Evolutionary conservation across 2,888 invertebrate species (phyloP).

Genomic region (Eupithecia abbreviata): DNA sequence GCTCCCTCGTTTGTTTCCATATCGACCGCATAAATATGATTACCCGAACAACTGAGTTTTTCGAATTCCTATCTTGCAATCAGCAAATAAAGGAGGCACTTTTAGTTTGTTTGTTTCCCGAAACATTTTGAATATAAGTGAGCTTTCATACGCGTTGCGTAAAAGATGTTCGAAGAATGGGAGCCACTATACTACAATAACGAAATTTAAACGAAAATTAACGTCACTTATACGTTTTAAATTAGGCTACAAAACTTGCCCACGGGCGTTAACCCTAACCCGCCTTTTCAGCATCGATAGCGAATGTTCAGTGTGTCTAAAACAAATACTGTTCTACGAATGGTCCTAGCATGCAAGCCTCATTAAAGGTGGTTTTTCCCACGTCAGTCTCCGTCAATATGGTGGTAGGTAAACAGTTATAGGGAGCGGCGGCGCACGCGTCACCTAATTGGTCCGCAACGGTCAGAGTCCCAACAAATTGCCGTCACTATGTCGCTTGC

Average conservation of each 20-base stretch:
- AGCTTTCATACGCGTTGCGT: not conserved
- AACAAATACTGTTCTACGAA: not conserved
- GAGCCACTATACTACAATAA: not conserved
- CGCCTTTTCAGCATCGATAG: not conserved
- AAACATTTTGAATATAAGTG: not conserved
- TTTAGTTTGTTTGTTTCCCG: not conserved
- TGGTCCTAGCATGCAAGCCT: constrained; percentile 34
- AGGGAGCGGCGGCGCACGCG: constrained; percentile 74
- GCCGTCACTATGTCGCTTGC: constrained; percentile 48
- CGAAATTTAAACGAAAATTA: no score
- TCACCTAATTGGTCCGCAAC: constrained; percentile 65
- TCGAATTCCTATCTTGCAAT: not conserved
- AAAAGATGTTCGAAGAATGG: not conserved
- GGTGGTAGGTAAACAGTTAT: constrained; percentile 52
- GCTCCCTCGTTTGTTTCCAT: constrained; percentile 2
- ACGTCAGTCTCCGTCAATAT: constrained; percentile 37
- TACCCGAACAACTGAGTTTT: not conserved
- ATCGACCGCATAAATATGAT: not conserved
- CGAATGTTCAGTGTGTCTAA: not conserved
- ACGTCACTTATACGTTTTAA: not conserved
- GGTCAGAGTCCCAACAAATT: constrained; percentile 41
- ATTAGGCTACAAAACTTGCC: not conserved
- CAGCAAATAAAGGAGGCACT: not conserved
- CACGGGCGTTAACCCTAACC: not conserved
- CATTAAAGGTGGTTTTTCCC: constrained; percentile 62